Evolutionary conservation across 2,113 vertebrate species (phyloP).

Genomic region (Bagarius yarrelli): DNA sequence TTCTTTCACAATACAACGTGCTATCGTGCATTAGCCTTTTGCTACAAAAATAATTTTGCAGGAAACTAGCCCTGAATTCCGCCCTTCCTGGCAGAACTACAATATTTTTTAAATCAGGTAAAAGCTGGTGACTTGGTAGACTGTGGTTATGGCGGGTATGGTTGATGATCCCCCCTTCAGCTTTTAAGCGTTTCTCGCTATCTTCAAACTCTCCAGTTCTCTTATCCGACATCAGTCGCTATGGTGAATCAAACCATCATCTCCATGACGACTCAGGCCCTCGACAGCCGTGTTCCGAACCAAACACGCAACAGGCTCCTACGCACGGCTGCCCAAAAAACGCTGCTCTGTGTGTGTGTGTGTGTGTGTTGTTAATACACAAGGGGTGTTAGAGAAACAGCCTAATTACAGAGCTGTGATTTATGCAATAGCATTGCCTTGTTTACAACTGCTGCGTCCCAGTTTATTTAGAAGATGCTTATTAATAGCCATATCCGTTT

Average conservation of each 20-base stretch:
- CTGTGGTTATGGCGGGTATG: no score
- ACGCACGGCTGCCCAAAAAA: slow-evolving; percentile 53
- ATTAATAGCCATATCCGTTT: slow-evolving; percentile 37
- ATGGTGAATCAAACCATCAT: slow-evolving; percentile 57
- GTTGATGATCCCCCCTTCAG: slow-evolving; percentile 4
- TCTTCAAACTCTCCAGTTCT: slow-evolving; percentile 29
- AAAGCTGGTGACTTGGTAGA: neutral
- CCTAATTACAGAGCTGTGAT: slow-evolving; percentile 55
- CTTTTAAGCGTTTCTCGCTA: slow-evolving; percentile 22
- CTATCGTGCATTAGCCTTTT: neutral
- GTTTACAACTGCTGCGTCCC: slow-evolving; percentile 42
- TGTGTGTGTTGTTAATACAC: slow-evolving; percentile 51
- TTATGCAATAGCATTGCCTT: slow-evolving; percentile 51
- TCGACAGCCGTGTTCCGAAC: slow-evolving; percentile 52
- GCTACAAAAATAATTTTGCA: neutral
- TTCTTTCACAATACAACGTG: neutral
- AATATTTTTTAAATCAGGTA: neutral
- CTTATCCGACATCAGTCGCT: slow-evolving; percentile 51
- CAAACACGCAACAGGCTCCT: slow-evolving; percentile 58
- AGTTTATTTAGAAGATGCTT: slow-evolving; percentile 42
- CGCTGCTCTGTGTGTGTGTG: slow-evolving; percentile 36
- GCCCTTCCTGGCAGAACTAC: neutral
- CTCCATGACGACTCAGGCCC: slow-evolving; percentile 55
- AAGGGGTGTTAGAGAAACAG: slow-evolving; percentile 53
- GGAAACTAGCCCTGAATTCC: neutral